These are phyloP conservation scores for Bos javanicus DNA, from an alignment of 2,113 vertebrate genomes.

Conservation along the genomic window DNA sequence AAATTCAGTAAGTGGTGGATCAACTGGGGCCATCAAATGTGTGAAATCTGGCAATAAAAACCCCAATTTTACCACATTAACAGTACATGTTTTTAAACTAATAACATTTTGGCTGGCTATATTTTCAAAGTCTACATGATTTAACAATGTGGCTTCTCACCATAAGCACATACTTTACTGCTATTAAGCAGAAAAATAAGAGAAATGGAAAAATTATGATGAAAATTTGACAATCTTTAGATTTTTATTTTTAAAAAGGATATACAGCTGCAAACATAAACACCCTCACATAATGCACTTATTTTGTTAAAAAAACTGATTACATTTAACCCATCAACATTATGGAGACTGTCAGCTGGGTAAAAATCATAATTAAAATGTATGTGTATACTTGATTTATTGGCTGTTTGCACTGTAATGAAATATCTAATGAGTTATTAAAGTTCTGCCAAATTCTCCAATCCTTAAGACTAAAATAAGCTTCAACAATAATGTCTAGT, in stretches of 20 bases:
- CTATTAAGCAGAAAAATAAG: background rate
- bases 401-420: background rate
- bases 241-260: background rate
- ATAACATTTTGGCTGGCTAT: background rate
- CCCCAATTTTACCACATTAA: conserved; percentile 3
- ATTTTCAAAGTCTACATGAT: background rate
- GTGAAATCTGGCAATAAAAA: background rate
- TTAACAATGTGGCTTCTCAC: background rate
- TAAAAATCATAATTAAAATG: background rate
- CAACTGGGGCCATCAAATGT: background rate
- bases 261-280: background rate
- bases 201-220: background rate
- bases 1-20: background rate
- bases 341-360: background rate
- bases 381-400: background rate
- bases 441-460: background rate
- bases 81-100: conserved; percentile 19
- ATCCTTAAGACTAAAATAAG: background rate
- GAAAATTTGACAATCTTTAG: conserved; percentile 18
- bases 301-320: background rate
- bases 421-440: conserved; percentile 16
- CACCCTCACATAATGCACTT: background rate
- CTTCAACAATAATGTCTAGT: background rate
- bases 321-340: background rate
- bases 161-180: background rate